Base-by-base conservation (phyloP, 2,888 invertebrate species). In the Drosophila ustulata region DNA sequence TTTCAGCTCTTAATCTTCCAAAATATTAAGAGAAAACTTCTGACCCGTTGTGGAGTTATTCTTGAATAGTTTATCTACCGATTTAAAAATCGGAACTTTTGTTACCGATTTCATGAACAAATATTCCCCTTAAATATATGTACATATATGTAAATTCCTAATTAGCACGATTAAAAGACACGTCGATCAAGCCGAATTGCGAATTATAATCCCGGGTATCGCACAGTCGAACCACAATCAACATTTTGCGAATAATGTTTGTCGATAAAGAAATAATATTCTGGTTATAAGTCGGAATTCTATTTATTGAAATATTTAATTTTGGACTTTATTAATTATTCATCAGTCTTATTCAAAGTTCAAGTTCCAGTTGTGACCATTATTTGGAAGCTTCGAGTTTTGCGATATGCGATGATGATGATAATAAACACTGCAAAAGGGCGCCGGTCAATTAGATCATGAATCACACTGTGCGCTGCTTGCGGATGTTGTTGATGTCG, bases 391-490 rank as follows among this genome's bases (percentile, higher is more conserved):
- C n/a, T 39, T 13, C 13, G 39, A 39, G 13, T 13, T 39, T 8
- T 34, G 34, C 11, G 28, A 28, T 28, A 28, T 28, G 5, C 28
- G 28, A 18, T 18, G 18, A 18, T 18, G 32, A 3, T 9, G 32
- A 32, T 8, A 37, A 37, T 18, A 41, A 41, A 41, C 39, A 18
- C 39, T 41, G 39, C 13, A 41, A 41, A 39, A 18, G 39, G n/a
- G 39, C 13, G 11, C 26, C 13, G 23, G 9, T 2, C 50, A 50
- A 50, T 34, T 32, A 34, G 50, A 50, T 32, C n/a, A 56, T 57
- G 57, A 57, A 26, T 46, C 57, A 56, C 28, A 28, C 28, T 0
- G 45, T 34, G 56, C 46, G 45, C 45, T 18, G 56, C 45, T 23
- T 53, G 43, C 8, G 23, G 32, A 55, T 23, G 5, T n/a, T 55